Percentiles rank a stretch among this genome's conserved stretches.
Evolutionary conservation across 2,888 invertebrate species (phyloP).

Genomic region (Nemotelus nigrinus): DNA sequence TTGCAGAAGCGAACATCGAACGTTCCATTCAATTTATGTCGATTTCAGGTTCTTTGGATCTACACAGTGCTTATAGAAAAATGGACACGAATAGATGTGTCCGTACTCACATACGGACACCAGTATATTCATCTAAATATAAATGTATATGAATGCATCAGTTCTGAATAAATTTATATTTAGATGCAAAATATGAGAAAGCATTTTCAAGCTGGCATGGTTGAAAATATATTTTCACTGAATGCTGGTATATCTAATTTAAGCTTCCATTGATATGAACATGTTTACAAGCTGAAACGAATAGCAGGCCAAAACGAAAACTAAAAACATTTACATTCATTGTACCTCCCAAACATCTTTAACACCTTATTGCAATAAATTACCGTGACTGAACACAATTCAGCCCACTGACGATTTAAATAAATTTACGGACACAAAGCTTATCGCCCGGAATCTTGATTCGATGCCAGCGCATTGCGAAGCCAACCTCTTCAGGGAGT

Average conservation of each 20-base stretch:
- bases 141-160: no score
- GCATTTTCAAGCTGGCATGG: background rate
- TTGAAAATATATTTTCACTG: background rate
- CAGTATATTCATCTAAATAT: background rate
- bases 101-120: background rate
- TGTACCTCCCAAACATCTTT: conserved; percentile 31
- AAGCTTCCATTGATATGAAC: conserved; percentile 1
- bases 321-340: background rate
- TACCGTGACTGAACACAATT: conserved; percentile 39
- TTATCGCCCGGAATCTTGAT: conserved; percentile 25
- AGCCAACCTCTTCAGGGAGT: conserved; percentile 39
- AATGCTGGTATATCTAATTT: background rate
- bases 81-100: background rate
- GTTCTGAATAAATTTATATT: no score
- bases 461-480: conserved; percentile 22
- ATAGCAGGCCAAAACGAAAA: background rate
- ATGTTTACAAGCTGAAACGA: background rate
- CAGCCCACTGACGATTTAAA: conserved; percentile 36
- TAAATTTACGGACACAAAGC: conserved; percentile 2
- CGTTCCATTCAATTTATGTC: conserved; percentile 16
- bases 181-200: background rate
- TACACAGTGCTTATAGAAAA: no score
- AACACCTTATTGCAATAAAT: conserved; percentile 30
- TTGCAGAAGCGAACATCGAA: background rate
- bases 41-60: background rate